Evolutionary conservation across 1,140 invertebrate genomes (phyloP), one percentile per base, ranked within the genome.

Genomic region (Euwallacea similis): DNA sequence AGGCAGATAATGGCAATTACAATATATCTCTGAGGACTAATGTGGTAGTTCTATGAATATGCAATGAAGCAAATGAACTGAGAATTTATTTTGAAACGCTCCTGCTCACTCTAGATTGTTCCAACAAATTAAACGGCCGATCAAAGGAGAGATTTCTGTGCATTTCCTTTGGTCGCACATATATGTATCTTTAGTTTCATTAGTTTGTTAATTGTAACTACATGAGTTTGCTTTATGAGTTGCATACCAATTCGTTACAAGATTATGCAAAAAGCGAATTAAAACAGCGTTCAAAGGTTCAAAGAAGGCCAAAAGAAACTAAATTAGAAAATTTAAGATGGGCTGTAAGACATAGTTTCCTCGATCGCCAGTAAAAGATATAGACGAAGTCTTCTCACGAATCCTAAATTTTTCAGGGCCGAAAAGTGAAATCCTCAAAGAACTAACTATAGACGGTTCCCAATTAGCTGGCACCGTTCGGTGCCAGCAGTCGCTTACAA

Each of bases 1-100:
- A 75, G 72, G 76, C 76, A 77, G 76, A 79, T 79, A 79, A 75
- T 77, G 75, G 75, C 77, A 77, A 77, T 79, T 77, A 75, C 74
- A 58, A 76, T 70, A 75, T 73, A 74, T 77, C 75, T 77, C 6
- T 7, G 46, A 75, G 76, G 73, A 77, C 72, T 65, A 73, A 73
- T 46, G 61, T 46, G 73, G 71, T 74, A 72, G 74, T 74, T 72
- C 76, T 75, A 79, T 79, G 77, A 79, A 79, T 79, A 79, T 79
- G 76, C 77, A 78, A 78, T 75, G 75, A 76, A 73, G 66, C 67
- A 73, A 63, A 46, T 63, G 61, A 63, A 63, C 46, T 16, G 61
- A 15, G 15, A 50, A 63, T 50, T 47, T 63, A 63, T 47, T 46
- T n/a, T 16, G 21, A 58, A 58, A 33, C 46, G 13, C 46, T 11